A percentile compares a stretch with the other conserved stretches of the same genome.
Evolutionary conservation across 2,888 invertebrate genomes (phyloP).

Genomic region (Drosophila acutilabella): DNA sequence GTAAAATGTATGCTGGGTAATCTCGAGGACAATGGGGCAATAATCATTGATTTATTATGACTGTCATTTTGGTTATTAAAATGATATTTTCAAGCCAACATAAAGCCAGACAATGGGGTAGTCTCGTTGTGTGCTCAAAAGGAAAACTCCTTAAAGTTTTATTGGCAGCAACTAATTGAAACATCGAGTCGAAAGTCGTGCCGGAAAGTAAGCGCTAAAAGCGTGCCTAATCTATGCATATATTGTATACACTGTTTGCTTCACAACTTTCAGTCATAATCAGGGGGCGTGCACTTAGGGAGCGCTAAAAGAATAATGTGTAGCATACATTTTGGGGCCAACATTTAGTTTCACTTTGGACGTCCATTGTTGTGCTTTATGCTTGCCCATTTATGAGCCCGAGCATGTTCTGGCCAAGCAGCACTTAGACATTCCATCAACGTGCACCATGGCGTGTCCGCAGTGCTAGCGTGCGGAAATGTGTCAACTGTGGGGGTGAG

Average conservation of each 20-base stretch:
- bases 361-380: slow-evolving; percentile 53
- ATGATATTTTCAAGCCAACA: slow-evolving; percentile 65
- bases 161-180: slow-evolving; percentile 60
- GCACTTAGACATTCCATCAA: slow-evolving; percentile 77
- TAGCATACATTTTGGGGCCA: slow-evolving; percentile 62
- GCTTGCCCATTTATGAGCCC: slow-evolving; percentile 50
- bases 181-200: slow-evolving; percentile 54
- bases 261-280: slow-evolving; percentile 55
- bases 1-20: slow-evolving; percentile 51
- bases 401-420: slow-evolving; percentile 48
- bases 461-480: slow-evolving; percentile 66
- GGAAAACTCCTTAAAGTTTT: slow-evolving; percentile 33
- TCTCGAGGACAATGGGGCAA: slow-evolving; percentile 76
- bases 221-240: slow-evolving; percentile 79
- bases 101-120: slow-evolving; percentile 1
- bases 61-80: slow-evolving; percentile 83
- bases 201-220: slow-evolving; percentile 68
- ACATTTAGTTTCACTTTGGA: slow-evolving; percentile 72
- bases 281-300: slow-evolving; percentile 47
- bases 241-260: slow-evolving; percentile 23
- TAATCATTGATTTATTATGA: slow-evolving; percentile 84
- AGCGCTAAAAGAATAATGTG: slow-evolving; percentile 31
- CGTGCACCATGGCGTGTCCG: slow-evolving; percentile 56
- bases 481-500: neutral
- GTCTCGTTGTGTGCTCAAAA: neutral